Evolutionary conservation across 2,113 vertebrate species (phyloP), one percentile per base, ranked within the genome.

Genomic region (Cebus imitator): DNA sequence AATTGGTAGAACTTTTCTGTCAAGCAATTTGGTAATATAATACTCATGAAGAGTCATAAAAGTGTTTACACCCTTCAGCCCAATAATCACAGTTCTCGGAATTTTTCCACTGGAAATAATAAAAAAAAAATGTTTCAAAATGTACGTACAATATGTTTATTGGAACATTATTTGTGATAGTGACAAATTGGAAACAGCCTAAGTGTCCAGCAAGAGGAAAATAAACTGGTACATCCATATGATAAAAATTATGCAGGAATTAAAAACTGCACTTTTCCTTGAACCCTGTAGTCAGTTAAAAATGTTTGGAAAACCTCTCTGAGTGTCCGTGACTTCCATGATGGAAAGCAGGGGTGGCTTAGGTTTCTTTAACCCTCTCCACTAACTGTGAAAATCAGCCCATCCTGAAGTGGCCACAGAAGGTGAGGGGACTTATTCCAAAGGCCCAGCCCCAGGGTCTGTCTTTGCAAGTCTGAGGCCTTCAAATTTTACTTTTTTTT

Each of bases 201-300:
- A 27, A 96, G 90, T 87, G n/a, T 55, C 73, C 52, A 94, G 8
- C 9, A 68, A 90, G 82, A 90, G 84, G 80, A 92, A 92, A 87
- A 90, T 79, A 75, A 68, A 61, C 18, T 89, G 25, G 57, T 86
- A 52, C 2, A 80, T n/a, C 8, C 11, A 61, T 61, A 52, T 66
- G 40, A 84, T 90, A 73, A 96, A 52, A 94, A 48, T 61, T 37
- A 92, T 16, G 45, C 25, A 50, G 52, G 25, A 92, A 16, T n/a
- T 73, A 58, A 66, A 66, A 87, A 32, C 61, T 93, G 72, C 35
- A 43, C 30, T 90, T 87, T 94, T 94, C 35, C 40, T 32, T 89
- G 30, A 79, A 45, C 40, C 79, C 87, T 70, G 73, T 37, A 84
- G 27, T 50, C 57, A 6, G 30, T 73, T 79, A 78, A 48, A 82